A percentile compares a stretch with the other conserved stretches of the same genome.
Conservation (phyloP, 2,797 vertebrate species). For the Leuciscus waleckii region DNA sequence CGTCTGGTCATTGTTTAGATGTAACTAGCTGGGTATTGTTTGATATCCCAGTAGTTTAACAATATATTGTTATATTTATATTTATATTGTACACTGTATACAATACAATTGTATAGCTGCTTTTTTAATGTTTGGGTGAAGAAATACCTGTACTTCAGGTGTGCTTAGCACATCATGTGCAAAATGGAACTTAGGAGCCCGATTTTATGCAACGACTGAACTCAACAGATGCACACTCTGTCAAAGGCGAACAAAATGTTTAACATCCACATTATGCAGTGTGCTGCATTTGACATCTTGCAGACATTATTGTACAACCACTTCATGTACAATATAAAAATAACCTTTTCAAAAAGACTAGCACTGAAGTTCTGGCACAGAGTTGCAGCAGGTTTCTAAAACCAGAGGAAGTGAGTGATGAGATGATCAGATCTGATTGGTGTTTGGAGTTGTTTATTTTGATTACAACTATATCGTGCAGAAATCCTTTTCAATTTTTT, state of each 20-base stretch:
- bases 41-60: neutral
- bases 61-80: neutral
- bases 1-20: neutral
- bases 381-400: conserved; percentile 29
- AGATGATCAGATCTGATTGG: conserved; percentile 8
- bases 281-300: neutral
- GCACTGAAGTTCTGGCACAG: conserved; percentile 40
- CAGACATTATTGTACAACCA: conserved; percentile 10
- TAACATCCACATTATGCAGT: conserved; percentile 6
- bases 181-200: neutral
- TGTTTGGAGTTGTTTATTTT: conserved; percentile 1
- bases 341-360: conserved; percentile 31
- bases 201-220: neutral
- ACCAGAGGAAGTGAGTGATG: neutral
- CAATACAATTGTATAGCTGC: neutral
- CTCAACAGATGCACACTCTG: neutral
- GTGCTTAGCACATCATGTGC: neutral
- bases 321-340: neutral
- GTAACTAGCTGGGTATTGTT: neutral
- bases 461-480: neutral
- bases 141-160: neutral
- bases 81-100: neutral
- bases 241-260: neutral
- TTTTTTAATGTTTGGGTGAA: neutral
- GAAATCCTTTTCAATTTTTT: conserved; percentile 5